Base-by-base conservation (phyloP, 2,888 invertebrate genomes). In the Linnaemya tessellans region DNA sequence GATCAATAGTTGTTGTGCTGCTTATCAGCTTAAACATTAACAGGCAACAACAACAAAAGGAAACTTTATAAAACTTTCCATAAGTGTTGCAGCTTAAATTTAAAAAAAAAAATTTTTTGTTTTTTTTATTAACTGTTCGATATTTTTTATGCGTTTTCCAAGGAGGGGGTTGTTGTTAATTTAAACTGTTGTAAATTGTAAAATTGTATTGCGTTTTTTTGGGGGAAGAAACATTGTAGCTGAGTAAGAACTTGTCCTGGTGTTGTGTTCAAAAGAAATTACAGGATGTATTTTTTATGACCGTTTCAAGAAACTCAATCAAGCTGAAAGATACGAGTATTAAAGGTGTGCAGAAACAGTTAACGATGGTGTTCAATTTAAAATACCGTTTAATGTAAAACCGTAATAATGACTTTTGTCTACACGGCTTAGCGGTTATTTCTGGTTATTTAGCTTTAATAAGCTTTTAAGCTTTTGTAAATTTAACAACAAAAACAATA, bases 1-100 rank as follows among this genome's bases (percentile, higher is more conserved):
- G 85, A 85, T 82, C 82, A 56, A 71, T 80, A 56, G 67, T 77
- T 80, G 77, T 49, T 73, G 65, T n/a, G n/a, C 22, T 46, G n/a
- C 41, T 81, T 75, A 68, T 51, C 67, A 75, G 68, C 30, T 56
- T 4, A 8, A 73, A 60, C 3, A 58, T 54, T 41, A 38, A 51
- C 43, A 49, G 38, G 13, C 46, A n/a, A 30, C 20, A 35, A 73
- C 5, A 46, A 67, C 15, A 43, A 68, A 68, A 78, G 80, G 84
- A 84, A 81, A 68, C 68, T 18, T 8, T 64, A 73, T 77, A 67
- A 30, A 77, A 80, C 67, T 80, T 80, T 80, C 67, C 65, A 73
- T 75, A 58, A 62, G 41, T 64, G 18, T 68, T 77, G 49, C 60
- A 62, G 70, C 20, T 70, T 67, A 49, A 64, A 11, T 20, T 20